Conservation (phyloP, 2,797 vertebrate species). For the Silurus lanzhouensis region DNA sequence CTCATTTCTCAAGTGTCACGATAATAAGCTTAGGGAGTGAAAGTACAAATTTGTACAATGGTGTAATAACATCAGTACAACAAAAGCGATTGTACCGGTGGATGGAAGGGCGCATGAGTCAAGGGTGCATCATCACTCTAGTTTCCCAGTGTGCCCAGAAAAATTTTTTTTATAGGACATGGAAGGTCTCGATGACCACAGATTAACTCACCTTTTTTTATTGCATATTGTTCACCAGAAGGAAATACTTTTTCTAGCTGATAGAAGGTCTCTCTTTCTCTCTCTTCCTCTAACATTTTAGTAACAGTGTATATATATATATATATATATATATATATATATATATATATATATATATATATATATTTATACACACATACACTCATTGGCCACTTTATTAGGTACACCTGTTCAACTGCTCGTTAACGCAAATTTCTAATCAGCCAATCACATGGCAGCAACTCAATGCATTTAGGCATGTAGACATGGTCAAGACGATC, state of each 20-base stretch:
- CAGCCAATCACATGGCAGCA: no score
- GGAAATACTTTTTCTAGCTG: not conserved
- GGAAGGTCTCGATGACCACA: not conserved
- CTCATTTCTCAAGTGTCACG: constrained; percentile 37
- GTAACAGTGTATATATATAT: no score
- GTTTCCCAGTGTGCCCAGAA: not conserved
- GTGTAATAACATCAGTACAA: not conserved
- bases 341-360: no score
- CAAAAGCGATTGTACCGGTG: not conserved
- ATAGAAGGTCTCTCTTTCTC: not conserved
- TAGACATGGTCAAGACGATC: no score
- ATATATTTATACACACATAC: no score
- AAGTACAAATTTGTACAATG: not conserved
- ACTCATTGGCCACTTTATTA: no score
- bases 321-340: no score
- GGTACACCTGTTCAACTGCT: no score
- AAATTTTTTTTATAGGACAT: not conserved
- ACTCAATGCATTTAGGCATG: no score
- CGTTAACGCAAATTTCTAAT: no score
- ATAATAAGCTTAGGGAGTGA: constrained; percentile 24
- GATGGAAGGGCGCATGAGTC: not conserved
- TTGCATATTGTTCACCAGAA: not conserved
- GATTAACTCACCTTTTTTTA: not conserved
- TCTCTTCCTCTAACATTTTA: no score
- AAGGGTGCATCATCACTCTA: constrained; percentile 3